Evolutionary conservation across 2,797 vertebrate species (phyloP).

Genomic region (Acipenser transmontanus): DNA sequence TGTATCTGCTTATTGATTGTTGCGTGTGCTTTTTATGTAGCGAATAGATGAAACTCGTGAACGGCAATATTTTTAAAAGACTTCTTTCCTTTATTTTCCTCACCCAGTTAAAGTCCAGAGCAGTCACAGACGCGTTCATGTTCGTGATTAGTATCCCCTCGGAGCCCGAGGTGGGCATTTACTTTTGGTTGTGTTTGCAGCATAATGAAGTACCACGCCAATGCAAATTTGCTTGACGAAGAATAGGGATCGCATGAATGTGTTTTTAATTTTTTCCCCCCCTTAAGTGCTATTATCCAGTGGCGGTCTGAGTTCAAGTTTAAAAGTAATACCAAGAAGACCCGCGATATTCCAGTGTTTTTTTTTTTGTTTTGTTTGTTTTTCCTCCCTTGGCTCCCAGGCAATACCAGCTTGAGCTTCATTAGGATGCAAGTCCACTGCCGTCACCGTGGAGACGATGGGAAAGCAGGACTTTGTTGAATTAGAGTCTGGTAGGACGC

Average conservation of each 20-base stretch:
- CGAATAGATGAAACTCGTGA: too few species aligned
- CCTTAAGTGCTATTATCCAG: not conserved
- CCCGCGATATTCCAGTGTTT: not conserved
- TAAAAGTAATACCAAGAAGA: not conserved
- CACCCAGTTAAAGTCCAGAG: too few species aligned
- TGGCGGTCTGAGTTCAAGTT: not conserved
- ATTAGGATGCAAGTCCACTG: slow-evolving; percentile 28
- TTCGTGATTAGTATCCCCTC: accelerated
- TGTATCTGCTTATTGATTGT: too few species aligned
- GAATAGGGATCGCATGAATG: not conserved
- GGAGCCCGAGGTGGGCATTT: not conserved
- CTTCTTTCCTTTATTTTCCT: too few species aligned
- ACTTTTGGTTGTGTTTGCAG: not conserved
- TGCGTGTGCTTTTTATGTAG: too few species aligned
- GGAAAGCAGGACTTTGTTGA: slow-evolving; percentile 3
- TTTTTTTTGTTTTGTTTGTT: too few species aligned
- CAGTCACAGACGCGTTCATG: not conserved
- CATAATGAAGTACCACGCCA: accelerated
- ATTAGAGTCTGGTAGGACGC: slow-evolving; percentile 17
- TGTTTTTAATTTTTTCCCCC: not conserved
- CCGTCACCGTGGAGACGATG: slow-evolving; percentile 33
- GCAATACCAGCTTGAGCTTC: not conserved
- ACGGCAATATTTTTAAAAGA: too few species aligned
- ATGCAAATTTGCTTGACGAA: not conserved
- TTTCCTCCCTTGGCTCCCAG: not conserved